These are phyloP conservation scores for Sardinella longiceps DNA, from an alignment of 2,797 vertebrate genomes.

Conservation along the genomic window DNA sequence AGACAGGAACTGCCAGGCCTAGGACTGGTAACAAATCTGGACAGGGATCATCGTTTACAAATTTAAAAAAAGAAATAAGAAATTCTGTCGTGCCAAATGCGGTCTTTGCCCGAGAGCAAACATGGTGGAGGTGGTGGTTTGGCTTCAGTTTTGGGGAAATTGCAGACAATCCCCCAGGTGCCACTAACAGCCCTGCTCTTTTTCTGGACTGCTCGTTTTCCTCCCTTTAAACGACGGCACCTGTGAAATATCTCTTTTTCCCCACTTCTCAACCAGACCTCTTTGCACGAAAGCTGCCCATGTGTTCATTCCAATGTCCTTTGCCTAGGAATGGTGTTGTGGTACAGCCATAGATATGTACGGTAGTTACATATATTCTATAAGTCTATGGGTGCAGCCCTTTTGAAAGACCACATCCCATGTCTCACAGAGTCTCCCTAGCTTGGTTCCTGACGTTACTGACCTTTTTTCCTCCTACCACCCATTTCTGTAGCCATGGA, in stretches of 20 bases:
- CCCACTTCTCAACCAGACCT: neutral
- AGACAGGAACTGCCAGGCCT: slow-evolving; percentile 25
- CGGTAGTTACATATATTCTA: no score
- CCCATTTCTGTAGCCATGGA: slow-evolving; percentile 67
- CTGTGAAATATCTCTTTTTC: neutral
- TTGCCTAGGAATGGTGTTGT: no score
- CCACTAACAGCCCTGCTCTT: neutral
- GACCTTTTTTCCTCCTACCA: neutral
- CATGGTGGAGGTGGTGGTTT: neutral
- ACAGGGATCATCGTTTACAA: neutral
- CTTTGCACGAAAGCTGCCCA: neutral
- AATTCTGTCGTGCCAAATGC: neutral
- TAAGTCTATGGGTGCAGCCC: no score
- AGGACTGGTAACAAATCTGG: neutral
- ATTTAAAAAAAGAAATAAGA: neutral
- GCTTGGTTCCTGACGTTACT: slow-evolving; percentile 13
- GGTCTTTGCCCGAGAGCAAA: neutral
- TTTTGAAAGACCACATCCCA: neutral
- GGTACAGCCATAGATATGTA: no score
- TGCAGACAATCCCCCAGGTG: neutral
- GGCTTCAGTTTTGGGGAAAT: neutral
- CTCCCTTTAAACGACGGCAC: neutral
- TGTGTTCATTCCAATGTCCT: no score
- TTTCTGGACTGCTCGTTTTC: neutral
- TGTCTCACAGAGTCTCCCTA: neutral